Conservation (phyloP, 2,797 vertebrate genomes). For the Amniataba percoides region DNA sequence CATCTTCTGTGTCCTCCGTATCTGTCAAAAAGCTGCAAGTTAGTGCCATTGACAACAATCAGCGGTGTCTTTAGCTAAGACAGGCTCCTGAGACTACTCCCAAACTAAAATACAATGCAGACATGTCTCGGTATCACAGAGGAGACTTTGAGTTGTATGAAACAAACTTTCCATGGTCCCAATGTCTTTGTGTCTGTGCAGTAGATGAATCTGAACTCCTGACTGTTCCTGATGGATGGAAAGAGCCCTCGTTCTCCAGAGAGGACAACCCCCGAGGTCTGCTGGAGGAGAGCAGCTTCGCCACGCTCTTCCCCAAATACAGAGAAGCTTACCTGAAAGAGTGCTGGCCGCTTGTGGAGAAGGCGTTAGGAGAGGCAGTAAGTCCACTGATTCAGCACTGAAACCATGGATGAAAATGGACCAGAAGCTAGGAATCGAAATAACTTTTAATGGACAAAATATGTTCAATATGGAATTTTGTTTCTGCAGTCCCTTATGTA, state of each 20-base stretch:
- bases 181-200: constrained; percentile 22
- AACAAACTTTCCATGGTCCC: neutral
- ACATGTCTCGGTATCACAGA: neutral
- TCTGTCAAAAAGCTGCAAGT: neutral
- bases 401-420: neutral
- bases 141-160: neutral
- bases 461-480: neutral
- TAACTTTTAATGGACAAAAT: neutral
- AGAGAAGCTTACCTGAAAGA: constrained; percentile 95
- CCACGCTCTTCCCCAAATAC: constrained; percentile 95
- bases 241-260: constrained; percentile 89
- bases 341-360: constrained; percentile 96
- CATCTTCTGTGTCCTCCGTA: neutral
- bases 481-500: neutral
- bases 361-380: constrained; percentile 90
- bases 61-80: neutral
- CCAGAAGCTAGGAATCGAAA: neutral
- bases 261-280: constrained; percentile 94
- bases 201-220: constrained; percentile 91
- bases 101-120: neutral
- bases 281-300: constrained; percentile 97
- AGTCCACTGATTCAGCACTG: constrained; percentile 43
- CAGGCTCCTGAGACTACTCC: no score
- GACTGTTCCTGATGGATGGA: constrained; percentile 96
- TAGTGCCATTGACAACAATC: neutral